A percentile compares a stretch with the other conserved stretches of the same genome.
Evolutionary conservation across 2,113 vertebrate species (phyloP).

Genomic region (Fulmarus glacialis): DNA sequence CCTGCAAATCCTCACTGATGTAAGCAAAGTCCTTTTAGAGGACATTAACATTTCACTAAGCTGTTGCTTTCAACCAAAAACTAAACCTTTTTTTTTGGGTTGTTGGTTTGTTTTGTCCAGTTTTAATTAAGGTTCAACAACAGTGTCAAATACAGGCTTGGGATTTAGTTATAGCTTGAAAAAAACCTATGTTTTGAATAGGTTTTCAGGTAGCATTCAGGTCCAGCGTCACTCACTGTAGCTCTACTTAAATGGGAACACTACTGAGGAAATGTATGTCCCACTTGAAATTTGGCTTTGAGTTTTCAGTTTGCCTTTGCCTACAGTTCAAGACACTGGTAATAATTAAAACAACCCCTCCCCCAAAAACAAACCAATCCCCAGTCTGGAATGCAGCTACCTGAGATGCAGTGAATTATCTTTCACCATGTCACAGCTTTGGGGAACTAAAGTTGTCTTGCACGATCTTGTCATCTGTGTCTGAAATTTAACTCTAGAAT

Average conservation of each 20-base stretch:
- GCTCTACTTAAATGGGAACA: background rate
- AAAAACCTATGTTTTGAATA: background rate
- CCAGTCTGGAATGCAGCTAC: background rate
- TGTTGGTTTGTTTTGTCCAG: background rate
- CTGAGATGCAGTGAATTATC: background rate
- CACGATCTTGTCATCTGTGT: background rate
- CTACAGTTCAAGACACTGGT: background rate
- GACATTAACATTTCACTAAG: background rate
- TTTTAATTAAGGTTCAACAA: background rate
- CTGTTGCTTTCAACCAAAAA: background rate
- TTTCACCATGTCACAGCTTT: background rate
- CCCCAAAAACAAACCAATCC: accelerated
- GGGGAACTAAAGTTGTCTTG: background rate
- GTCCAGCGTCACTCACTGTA: background rate
- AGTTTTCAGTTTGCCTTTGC: background rate
- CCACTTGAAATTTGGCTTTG: background rate
- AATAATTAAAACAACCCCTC: background rate
- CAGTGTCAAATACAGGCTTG: background rate
- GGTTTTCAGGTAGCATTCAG: background rate
- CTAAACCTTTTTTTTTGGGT: background rate
- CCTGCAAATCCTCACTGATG: background rate
- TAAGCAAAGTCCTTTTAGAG: background rate
- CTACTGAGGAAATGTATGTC: background rate
- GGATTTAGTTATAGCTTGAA: background rate
- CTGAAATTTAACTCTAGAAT: background rate